Conservation (phyloP, 1,140 invertebrate genomes). For the Anoplophora glabripennis region DNA sequence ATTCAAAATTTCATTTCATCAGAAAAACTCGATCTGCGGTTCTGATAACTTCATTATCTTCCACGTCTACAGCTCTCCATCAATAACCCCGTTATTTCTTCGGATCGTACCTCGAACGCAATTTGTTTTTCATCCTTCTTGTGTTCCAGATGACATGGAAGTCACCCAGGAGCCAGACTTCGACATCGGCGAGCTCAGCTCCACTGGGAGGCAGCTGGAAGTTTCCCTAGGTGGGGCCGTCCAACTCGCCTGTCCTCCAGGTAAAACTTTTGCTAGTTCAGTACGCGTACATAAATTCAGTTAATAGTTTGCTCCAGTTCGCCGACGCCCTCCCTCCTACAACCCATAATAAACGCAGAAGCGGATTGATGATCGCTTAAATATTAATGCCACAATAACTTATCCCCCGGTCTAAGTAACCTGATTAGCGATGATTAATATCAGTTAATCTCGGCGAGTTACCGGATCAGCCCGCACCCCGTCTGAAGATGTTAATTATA, state of each 20-base stretch:
- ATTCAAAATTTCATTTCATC: too few relatives aligned
- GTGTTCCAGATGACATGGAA: slow-evolving; percentile 59
- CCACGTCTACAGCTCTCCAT: too few relatives aligned
- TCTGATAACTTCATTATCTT: slow-evolving; percentile 2
- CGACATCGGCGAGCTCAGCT: slow-evolving; percentile 47
- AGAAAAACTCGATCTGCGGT: slow-evolving; percentile 1
- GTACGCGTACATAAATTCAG: background rate
- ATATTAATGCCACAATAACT: slow-evolving; percentile 11
- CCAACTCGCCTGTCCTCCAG: slow-evolving; percentile 77
- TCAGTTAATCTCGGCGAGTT: too few relatives aligned
- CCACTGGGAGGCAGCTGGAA: slow-evolving; percentile 64
- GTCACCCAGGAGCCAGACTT: slow-evolving; percentile 56
- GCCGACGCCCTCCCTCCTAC: background rate
- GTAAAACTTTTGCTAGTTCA: slow-evolving; percentile 44
- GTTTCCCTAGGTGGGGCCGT: slow-evolving; percentile 81
- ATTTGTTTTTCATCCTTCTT: slow-evolving; percentile 9
- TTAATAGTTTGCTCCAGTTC: background rate
- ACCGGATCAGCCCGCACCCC: too few relatives aligned
- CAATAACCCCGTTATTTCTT: background rate
- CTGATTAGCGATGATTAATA: too few relatives aligned
- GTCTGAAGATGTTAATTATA: too few relatives aligned
- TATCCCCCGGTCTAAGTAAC: background rate
- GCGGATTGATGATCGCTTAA: slow-evolving; percentile 9
- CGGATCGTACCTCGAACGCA: background rate
- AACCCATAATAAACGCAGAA: background rate